A percentile compares a stretch with the other conserved stretches of the same genome.
Conservation (phyloP, 2,888 invertebrate species). For the Erebia epiphron region DNA sequence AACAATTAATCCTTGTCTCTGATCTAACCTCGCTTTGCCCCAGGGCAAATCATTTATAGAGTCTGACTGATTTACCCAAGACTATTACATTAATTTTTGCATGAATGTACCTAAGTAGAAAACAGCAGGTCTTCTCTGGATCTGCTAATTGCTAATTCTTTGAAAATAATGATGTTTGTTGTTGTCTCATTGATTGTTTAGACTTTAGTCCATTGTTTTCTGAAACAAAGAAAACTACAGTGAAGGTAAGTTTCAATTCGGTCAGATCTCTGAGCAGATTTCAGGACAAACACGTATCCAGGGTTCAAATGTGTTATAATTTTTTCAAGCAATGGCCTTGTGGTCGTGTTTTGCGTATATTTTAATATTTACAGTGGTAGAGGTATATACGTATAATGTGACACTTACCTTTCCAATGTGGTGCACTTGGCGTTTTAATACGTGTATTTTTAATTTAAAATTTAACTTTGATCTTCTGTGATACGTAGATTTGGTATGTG, state of each 20-base stretch:
- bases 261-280: slow-evolving; percentile 3
- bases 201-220: slow-evolving; percentile 28
- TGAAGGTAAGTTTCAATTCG: slow-evolving; percentile 6
- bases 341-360: slow-evolving; percentile 41
- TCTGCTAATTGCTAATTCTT: slow-evolving; percentile 22
- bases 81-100: too few species aligned
- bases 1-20: too few species aligned
- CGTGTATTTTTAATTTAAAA: slow-evolving; percentile 49
- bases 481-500: slow-evolving; percentile 45
- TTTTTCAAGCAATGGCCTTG: slow-evolving; percentile 33
- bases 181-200: slow-evolving; percentile 27
- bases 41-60: too few species aligned
- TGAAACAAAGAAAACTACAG: slow-evolving; percentile 23
- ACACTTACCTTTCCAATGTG: slow-evolving; percentile 52
- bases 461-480: slow-evolving; percentile 47
- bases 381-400: slow-evolving; percentile 55
- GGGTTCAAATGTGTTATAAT: slow-evolving; percentile 18
- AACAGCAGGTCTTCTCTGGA: not conserved
- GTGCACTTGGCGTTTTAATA: slow-evolving; percentile 46
- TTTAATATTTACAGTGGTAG: slow-evolving; percentile 43
- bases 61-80: too few species aligned
- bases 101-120: not conserved
- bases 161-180: slow-evolving; percentile 23
- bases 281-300: slow-evolving; percentile 1
- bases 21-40: too few species aligned